Conservation (phyloP, 2,113 vertebrate species). For the Athene cunicularia region DNA sequence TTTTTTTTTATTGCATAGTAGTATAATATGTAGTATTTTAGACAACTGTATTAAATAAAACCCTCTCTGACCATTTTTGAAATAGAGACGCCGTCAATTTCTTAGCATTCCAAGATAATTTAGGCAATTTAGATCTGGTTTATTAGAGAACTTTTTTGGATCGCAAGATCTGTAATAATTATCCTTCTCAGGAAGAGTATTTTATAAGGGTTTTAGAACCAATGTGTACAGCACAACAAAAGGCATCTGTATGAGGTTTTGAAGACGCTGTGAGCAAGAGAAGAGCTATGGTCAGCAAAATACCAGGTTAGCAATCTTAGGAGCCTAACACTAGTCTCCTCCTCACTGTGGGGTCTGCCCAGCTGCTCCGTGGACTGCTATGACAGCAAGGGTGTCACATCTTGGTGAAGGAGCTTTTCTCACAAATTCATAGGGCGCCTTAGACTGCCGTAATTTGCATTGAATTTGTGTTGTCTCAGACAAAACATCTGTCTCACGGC, state of each 20-base stretch:
- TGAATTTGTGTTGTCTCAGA: neutral
- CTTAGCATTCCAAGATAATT: neutral
- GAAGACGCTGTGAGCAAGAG: neutral
- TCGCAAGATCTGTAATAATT: neutral
- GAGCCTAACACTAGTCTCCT: rapidly evolving
- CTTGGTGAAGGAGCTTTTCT: neutral
- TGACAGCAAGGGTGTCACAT: neutral
- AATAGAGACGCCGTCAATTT: neutral
- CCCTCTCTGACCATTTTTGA: neutral
- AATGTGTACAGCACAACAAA: neutral
- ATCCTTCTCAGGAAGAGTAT: neutral
- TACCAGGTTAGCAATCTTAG: neutral
- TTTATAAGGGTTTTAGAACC: neutral
- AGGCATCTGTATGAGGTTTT: neutral
- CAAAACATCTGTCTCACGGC: neutral
- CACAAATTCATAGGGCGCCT: neutral
- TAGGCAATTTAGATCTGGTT: neutral
- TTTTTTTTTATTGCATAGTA: neutral
- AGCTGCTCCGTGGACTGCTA: neutral
- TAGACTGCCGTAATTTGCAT: neutral
- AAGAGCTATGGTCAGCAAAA: neutral
- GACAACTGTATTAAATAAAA: neutral
- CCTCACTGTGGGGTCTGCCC: rapidly evolving
- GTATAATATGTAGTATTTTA: neutral
- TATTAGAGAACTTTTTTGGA: neutral